Percentiles rank a stretch among this genome's conserved stretches.
Conservation (phyloP, 2,113 vertebrate species). For the Nyctibius bracteatus region DNA sequence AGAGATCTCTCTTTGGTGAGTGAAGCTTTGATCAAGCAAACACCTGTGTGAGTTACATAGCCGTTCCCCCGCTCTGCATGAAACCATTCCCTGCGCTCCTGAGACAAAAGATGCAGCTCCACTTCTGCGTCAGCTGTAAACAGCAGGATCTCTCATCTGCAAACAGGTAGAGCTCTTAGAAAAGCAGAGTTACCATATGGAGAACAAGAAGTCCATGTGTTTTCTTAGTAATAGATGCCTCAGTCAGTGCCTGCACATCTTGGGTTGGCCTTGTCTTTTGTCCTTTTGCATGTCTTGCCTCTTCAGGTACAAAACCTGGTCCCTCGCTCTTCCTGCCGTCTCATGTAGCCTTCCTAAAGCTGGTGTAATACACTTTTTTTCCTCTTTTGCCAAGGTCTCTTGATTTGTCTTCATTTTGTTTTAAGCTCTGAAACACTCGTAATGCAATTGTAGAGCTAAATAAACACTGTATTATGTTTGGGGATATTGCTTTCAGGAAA, state of each 20-base stretch:
- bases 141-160: slow-evolving; percentile 39
- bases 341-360: neutral
- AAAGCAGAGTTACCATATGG: neutral
- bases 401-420: slow-evolving; percentile 53
- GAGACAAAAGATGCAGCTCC: neutral
- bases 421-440: slow-evolving; percentile 37
- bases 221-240: neutral
- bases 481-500: slow-evolving; percentile 54
- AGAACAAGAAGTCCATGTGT: neutral
- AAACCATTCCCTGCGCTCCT: neutral
- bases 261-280: neutral
- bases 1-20: neutral
- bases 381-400: neutral
- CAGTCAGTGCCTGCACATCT: neutral
- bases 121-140: neutral
- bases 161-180: neutral
- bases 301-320: neutral
- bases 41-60: neutral
- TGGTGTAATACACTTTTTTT: neutral
- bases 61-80: neutral
- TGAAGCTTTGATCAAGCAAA: neutral
- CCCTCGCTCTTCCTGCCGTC: neutral
- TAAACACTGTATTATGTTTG: slow-evolving; percentile 35
- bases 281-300: neutral
- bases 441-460: slow-evolving; percentile 54